A percentile compares a stretch with the other conserved stretches of the same genome.
phyloP scores from a whole-genome alignment of 2,888 invertebrate genomes.

The Callimorpha dominula region DNA sequence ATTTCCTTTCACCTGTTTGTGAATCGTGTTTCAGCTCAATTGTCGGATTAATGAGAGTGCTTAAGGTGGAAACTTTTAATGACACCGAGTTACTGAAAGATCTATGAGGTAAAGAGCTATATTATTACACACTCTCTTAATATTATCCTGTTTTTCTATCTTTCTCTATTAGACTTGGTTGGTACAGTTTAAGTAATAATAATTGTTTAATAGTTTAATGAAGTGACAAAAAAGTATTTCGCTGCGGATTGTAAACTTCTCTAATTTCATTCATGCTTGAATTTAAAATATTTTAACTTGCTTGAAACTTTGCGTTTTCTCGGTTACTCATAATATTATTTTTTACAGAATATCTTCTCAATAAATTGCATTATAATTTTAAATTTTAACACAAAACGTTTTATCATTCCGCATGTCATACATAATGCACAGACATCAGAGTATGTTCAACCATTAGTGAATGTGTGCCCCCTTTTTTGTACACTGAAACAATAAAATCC shows the following conservation, averaged over 20 bases:
- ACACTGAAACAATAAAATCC: background rate
- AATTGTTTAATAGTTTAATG: background rate
- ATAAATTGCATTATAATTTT: too few species aligned
- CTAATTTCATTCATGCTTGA: background rate
- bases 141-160: background rate
- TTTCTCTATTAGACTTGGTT: background rate
- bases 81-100: background rate
- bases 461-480: background rate
- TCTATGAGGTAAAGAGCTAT: background rate
- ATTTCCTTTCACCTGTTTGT: conserved; percentile 38
- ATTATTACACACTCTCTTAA: background rate
- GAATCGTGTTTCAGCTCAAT: conserved; percentile 2
- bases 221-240: background rate
- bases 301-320: background rate
- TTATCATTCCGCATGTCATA: too few species aligned
- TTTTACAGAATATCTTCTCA: too few species aligned
- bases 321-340: background rate
- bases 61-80: background rate
- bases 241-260: background rate
- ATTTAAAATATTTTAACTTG: background rate
- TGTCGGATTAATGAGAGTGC: conserved; percentile 1
- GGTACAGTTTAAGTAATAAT: background rate
- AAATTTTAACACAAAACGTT: background rate
- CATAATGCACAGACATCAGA: background rate
- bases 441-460: background rate